Evolutionary conservation across 2,797 vertebrate species (phyloP).

Genomic region (Cichlasoma orientale): DNA sequence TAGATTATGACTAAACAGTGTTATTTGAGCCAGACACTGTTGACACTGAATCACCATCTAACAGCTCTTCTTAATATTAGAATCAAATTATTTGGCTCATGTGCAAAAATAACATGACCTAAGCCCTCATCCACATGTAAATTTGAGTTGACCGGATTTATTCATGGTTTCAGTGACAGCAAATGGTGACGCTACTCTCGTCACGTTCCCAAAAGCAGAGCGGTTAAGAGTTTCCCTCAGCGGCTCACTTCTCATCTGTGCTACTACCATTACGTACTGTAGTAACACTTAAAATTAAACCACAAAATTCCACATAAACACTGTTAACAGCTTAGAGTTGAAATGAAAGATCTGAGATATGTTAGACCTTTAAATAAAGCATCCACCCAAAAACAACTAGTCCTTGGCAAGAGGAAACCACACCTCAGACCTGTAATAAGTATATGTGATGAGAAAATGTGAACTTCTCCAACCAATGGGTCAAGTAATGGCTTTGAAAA

Average conservation of each 20-base stretch:
- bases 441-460: too few relatives aligned
- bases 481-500: not conserved
- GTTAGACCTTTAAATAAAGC: not conserved
- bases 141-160: fast-evolving
- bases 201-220: fast-evolving
- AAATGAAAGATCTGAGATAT: not conserved
- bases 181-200: not conserved
- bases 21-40: too few relatives aligned
- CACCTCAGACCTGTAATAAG: not conserved
- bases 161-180: not conserved
- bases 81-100: too few relatives aligned
- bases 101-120: not conserved
- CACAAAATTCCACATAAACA: not conserved
- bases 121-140: too few relatives aligned
- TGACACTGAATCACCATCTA: too few relatives aligned
- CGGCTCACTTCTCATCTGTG: too few relatives aligned
- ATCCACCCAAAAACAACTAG: not conserved
- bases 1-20: too few relatives aligned
- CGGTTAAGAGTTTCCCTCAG: not conserved
- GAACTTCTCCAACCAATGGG: not conserved
- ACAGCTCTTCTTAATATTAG: too few relatives aligned
- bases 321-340: not conserved
- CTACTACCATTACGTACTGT: too few relatives aligned
- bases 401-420: not conserved
- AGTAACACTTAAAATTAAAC: not conserved